These are phyloP conservation scores for Piaya cayana DNA, from an alignment of 2,113 vertebrate genomes.

Conservation along the genomic window DNA sequence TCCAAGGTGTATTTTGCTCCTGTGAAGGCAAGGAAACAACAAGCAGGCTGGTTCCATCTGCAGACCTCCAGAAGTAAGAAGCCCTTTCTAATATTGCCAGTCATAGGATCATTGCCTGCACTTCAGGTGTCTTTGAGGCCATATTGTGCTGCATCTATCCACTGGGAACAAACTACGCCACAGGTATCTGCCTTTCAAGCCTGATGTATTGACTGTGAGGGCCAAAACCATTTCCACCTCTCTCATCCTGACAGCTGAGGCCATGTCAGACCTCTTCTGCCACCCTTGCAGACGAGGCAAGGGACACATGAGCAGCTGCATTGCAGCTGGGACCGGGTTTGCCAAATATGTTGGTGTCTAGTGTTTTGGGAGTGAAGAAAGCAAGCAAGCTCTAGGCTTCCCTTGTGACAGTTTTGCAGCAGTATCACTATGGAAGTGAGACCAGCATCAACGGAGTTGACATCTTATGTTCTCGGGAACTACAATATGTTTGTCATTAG, in stretches of 20 bases:
- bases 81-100: background rate
- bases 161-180: background rate
- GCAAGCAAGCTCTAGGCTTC: background rate
- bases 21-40: background rate
- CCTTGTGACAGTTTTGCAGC: background rate
- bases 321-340: background rate
- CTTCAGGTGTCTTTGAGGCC: background rate
- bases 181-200: background rate
- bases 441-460: background rate
- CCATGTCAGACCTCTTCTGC: background rate
- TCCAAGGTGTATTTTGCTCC: background rate
- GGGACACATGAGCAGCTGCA: background rate
- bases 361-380: background rate
- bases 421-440: background rate
- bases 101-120: background rate
- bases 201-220: background rate
- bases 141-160: background rate
- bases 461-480: background rate
- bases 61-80: background rate
- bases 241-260: background rate
- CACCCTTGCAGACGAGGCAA: background rate
- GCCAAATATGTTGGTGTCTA: background rate
- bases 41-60: background rate
- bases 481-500: background rate
- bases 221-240: background rate